Percentiles rank a stretch among this genome's conserved stretches.
Evolutionary conservation across 2,888 invertebrate genomes (phyloP).

Genomic region (Synergus japonicus): DNA sequence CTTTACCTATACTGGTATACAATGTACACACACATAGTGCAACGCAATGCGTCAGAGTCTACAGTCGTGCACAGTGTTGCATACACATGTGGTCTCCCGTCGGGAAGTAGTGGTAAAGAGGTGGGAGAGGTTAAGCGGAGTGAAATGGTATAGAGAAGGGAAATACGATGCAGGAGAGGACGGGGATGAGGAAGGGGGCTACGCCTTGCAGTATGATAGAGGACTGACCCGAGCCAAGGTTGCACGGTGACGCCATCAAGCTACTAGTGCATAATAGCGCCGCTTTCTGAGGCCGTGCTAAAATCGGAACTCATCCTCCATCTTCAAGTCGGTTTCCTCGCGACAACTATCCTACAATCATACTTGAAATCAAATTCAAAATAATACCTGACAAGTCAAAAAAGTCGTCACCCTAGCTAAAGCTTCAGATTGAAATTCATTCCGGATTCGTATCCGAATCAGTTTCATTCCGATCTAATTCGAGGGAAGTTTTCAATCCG

Average conservation of each 20-base stretch:
- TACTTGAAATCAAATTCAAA: background rate
- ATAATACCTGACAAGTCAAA: too few species aligned
- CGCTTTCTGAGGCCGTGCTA: conserved; percentile 69
- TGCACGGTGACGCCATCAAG: conserved; percentile 76
- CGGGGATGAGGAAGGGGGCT: conserved; percentile 60
- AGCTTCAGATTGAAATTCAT: too few species aligned
- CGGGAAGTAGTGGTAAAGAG: conserved; percentile 52
- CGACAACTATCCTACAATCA: conserved; percentile 34
- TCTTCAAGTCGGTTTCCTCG: conserved; percentile 44
- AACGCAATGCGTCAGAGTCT: conserved; percentile 27
- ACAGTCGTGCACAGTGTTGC: conserved; percentile 46
- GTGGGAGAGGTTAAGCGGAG: conserved; percentile 52
- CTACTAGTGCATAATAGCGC: conserved; percentile 77
- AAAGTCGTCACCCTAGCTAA: too few species aligned
- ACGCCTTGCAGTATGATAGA: conserved; percentile 74
- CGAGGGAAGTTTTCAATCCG: too few species aligned
- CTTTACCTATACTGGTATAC: background rate
- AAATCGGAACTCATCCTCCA: conserved; percentile 67
- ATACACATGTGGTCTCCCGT: conserved; percentile 53
- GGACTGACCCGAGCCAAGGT: conserved; percentile 77
- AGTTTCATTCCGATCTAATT: too few species aligned
- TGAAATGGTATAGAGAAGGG: conserved; percentile 49
- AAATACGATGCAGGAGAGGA: conserved; percentile 45
- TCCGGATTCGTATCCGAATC: too few species aligned
- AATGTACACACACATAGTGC: conserved; percentile 19